phyloP scores from a whole-genome alignment of 92 coral and sea anemone species.

The Phenganax marumi region DNA sequence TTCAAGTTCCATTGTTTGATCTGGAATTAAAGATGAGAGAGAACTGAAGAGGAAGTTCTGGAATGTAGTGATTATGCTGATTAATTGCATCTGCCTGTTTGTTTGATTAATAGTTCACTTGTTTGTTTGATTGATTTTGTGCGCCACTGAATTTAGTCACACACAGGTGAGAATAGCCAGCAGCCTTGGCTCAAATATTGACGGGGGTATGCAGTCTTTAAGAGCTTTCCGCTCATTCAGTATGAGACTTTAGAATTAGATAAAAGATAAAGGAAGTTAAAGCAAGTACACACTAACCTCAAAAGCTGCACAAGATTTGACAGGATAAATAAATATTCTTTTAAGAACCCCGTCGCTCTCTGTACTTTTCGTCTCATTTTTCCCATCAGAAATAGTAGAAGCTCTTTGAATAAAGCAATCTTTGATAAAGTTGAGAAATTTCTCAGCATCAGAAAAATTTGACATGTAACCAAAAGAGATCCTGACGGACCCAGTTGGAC shows the following conservation, averaged over 20 bases:
- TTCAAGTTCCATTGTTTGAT: conserved; percentile 77
- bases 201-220: neutral
- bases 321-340: conserved; percentile 80
- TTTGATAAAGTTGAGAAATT: conserved; percentile 65
- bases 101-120: neutral
- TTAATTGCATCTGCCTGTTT: too few relatives aligned
- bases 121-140: neutral
- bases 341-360: conserved; percentile 40
- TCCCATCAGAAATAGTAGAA: neutral
- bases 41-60: too few relatives aligned
- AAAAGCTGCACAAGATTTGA: conserved; percentile 96
- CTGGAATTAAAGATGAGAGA: conserved; percentile 35
- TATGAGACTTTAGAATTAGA: neutral
- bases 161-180: neutral
- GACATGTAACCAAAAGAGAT: conserved; percentile 99
- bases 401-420: conserved; percentile 71
- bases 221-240: neutral
- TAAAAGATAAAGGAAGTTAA: neutral
- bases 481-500: conserved; percentile 94
- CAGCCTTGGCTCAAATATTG: neutral
- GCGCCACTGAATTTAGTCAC: neutral
- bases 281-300: conserved; percentile 60
- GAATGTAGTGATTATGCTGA: too few relatives aligned
- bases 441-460: conserved; percentile 73
- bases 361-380: neutral